Evolutionary conservation across 2,888 invertebrate genomes (phyloP).

Genomic region (Agrotis clavis): DNA sequence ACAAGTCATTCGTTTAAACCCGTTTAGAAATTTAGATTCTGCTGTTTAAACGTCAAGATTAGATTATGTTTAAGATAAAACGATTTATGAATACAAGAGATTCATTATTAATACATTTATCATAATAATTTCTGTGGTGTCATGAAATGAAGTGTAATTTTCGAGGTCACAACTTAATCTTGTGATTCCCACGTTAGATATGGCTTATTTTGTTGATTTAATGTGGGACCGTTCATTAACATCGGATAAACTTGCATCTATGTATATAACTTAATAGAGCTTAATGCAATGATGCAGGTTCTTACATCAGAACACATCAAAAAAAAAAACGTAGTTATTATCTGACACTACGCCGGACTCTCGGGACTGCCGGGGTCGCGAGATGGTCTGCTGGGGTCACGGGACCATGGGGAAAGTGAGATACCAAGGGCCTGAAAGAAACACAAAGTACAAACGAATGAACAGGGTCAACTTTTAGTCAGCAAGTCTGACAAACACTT

Average conservation of each 20-base stretch:
- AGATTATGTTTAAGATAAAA: slow-evolving; percentile 44
- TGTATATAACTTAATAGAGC: not conserved
- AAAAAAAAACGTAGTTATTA: not conserved
- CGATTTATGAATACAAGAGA: slow-evolving; percentile 41
- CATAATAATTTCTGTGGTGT: slow-evolving; percentile 48
- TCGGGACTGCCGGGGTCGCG: too few relatives aligned
- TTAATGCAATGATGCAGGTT: not conserved
- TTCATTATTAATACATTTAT: slow-evolving; percentile 53
- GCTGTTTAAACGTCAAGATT: slow-evolving; percentile 46
- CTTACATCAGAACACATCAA: not conserved
- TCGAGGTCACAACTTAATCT: slow-evolving; percentile 16
- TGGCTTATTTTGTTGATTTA: not conserved
- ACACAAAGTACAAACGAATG: too few relatives aligned
- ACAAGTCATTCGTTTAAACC: slow-evolving; percentile 55
- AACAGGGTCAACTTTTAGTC: too few relatives aligned
- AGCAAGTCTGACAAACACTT: too few relatives aligned
- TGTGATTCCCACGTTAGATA: slow-evolving; percentile 16
- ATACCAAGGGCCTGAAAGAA: too few relatives aligned
- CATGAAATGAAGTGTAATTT: slow-evolving; percentile 32
- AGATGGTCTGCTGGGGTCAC: too few relatives aligned
- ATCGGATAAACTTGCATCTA: not conserved
- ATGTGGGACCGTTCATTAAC: not conserved
- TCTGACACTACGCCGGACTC: too few relatives aligned
- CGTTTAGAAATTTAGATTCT: slow-evolving; percentile 46
- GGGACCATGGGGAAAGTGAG: too few relatives aligned